phyloP scores from a whole-genome alignment of 2,113 vertebrate species.

The Poeciliopsis turrubarensis region DNA sequence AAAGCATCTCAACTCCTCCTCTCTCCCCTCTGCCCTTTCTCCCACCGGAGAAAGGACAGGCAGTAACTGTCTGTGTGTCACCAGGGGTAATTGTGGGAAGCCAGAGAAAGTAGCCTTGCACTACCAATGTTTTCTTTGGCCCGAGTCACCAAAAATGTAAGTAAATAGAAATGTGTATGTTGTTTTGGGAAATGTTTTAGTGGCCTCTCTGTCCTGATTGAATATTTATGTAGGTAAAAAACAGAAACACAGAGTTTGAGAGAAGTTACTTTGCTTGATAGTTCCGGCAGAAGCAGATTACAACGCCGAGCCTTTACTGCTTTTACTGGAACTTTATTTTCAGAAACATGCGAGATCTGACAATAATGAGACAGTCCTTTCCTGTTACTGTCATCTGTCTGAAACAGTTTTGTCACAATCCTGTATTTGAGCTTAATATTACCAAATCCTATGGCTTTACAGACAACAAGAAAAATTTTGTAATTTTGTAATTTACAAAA shows the following conservation, averaged over 20 bases:
- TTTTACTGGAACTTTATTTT: too few relatives aligned
- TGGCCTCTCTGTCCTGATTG: background rate
- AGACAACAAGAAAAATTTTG: background rate
- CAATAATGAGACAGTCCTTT: too few relatives aligned
- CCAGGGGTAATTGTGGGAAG: slow-evolving; percentile 71
- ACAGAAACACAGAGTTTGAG: slow-evolving; percentile 12
- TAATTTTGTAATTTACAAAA: background rate
- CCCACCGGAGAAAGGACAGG: slow-evolving; percentile 72
- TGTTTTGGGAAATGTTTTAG: background rate
- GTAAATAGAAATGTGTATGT: slow-evolving; percentile 9
- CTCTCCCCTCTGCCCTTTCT: slow-evolving; percentile 77
- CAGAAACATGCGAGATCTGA: too few relatives aligned
- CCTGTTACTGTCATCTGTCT: too few relatives aligned
- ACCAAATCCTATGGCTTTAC: too few relatives aligned
- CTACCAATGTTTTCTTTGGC: slow-evolving; percentile 54
- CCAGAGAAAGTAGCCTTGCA: slow-evolving; percentile 65
- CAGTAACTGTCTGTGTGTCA: slow-evolving; percentile 77
- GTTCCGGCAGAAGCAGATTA: too few relatives aligned
- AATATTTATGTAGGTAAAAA: slow-evolving; percentile 4
- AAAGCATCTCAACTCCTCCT: slow-evolving; percentile 80
- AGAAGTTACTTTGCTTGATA: background rate
- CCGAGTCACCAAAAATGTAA: slow-evolving; percentile 9
- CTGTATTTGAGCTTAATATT: too few relatives aligned
- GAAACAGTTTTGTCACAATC: too few relatives aligned
- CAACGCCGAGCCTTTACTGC: too few relatives aligned